These are phyloP conservation scores for Rhopilema esculentum DNA, from an alignment of 30 jellyfish, hydroid and myxozoan species.

Conservation along the genomic window DNA sequence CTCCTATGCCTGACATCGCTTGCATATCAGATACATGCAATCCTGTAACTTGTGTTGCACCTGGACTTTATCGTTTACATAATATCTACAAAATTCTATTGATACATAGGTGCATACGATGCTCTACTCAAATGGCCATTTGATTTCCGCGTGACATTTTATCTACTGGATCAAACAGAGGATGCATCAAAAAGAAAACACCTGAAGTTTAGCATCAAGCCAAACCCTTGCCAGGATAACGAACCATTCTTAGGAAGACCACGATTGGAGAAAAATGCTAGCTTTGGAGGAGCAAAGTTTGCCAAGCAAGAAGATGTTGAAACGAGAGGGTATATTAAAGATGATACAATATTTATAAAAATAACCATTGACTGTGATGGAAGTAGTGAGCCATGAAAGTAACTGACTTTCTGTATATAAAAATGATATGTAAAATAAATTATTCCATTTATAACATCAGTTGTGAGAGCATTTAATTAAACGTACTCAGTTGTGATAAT, in stretches of 20 bases:
- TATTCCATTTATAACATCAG: background rate
- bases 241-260: slow-evolving; percentile 97
- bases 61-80: too few species aligned
- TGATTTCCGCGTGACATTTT: slow-evolving; percentile 90
- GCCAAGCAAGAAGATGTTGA: slow-evolving; percentile 95
- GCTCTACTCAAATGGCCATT: slow-evolving; percentile 96
- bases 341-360: slow-evolving; percentile 87
- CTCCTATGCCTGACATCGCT: too few species aligned
- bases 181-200: slow-evolving; percentile 81
- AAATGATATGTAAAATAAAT: background rate
- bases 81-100: too few species aligned
- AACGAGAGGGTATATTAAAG: slow-evolving; percentile 77
- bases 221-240: slow-evolving; percentile 96
- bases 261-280: slow-evolving; percentile 94
- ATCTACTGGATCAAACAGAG: slow-evolving; percentile 88
- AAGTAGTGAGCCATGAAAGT: slow-evolving; percentile 81
- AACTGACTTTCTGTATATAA: background rate
- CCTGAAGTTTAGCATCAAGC: slow-evolving; percentile 92
- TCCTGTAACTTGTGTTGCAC: too few species aligned
- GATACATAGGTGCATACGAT: slow-evolving; percentile 95
- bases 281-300: slow-evolving; percentile 98
- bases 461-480: background rate
- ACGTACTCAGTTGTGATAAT: background rate
- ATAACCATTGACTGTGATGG: slow-evolving; percentile 96
- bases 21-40: too few species aligned